A percentile compares a stretch with the other conserved stretches of the same genome.
Conservation (phyloP, 2,888 invertebrate genomes). For the Malacosoma neustria region DNA sequence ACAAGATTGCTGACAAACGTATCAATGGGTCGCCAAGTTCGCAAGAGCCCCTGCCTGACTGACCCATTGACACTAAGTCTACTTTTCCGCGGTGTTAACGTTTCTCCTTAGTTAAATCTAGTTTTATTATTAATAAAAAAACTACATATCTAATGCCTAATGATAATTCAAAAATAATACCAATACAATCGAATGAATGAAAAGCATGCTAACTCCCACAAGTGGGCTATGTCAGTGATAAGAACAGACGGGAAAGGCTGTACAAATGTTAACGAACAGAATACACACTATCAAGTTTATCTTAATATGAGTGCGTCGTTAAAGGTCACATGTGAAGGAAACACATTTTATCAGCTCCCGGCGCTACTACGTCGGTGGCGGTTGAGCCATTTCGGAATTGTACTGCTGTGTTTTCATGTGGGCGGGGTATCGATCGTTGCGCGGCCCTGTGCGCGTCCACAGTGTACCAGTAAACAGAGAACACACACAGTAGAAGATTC, state of each 20-base stretch:
- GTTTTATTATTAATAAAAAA: too few relatives aligned
- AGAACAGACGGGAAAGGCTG: not conserved
- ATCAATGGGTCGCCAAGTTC: too few relatives aligned
- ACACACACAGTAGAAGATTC: slow-evolving; percentile 19
- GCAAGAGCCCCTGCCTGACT: too few relatives aligned
- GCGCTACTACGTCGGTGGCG: slow-evolving; percentile 6
- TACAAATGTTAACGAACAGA: not conserved
- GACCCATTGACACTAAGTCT: too few relatives aligned
- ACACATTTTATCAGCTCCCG: not conserved
- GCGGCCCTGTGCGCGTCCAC: slow-evolving; percentile 38
- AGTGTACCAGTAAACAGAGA: slow-evolving; percentile 39
- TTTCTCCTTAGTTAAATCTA: too few relatives aligned
- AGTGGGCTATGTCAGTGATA: not conserved
- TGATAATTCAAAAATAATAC: too few relatives aligned
- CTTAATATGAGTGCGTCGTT: not conserved
- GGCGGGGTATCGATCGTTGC: slow-evolving; percentile 68
- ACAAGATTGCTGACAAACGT: too few relatives aligned
- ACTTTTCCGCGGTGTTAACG: too few relatives aligned
- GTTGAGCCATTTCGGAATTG: slow-evolving; percentile 20
- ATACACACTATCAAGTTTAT: not conserved
- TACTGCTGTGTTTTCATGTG: slow-evolving; percentile 40
- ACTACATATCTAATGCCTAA: too few relatives aligned
- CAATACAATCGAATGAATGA: too few relatives aligned
- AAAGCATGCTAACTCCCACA: not conserved
- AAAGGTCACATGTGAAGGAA: not conserved